phyloP scores from a whole-genome alignment of 2,888 invertebrate species.

The Erebia epiphron region DNA sequence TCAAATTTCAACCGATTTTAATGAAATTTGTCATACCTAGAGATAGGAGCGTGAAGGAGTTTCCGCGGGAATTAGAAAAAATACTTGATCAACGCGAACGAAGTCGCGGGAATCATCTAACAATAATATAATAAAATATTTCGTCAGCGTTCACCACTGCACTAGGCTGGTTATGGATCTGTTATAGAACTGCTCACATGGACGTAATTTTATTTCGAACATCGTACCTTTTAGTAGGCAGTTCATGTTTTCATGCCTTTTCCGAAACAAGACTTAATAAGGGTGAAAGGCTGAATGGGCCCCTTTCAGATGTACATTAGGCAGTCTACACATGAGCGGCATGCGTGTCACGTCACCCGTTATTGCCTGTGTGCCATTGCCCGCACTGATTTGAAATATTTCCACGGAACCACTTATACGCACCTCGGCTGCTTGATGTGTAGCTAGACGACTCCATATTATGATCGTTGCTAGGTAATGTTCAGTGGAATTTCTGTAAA shows the following conservation, averaged over 20 bases:
- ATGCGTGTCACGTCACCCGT: constrained; percentile 77
- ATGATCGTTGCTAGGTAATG: constrained; percentile 23
- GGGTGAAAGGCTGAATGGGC: constrained; percentile 62
- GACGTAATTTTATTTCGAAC: constrained; percentile 16
- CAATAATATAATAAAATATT: too few species aligned
- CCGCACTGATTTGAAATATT: constrained; percentile 81
- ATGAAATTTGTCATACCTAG: too few species aligned
- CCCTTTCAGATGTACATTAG: constrained; percentile 71
- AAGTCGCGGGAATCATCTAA: too few species aligned
- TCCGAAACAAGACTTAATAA: constrained; percentile 65
- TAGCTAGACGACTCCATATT: constrained; percentile 23
- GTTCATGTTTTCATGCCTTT: constrained; percentile 40
- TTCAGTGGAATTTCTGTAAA: neutral
- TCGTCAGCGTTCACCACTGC: too few species aligned
- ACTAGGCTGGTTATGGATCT: neutral
- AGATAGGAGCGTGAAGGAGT: too few species aligned
- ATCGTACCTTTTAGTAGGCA: constrained; percentile 14
- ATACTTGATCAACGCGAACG: too few species aligned
- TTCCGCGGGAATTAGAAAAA: too few species aligned
- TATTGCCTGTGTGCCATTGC: constrained; percentile 73
- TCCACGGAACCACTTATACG: constrained; percentile 81
- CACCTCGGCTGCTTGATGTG: constrained; percentile 57
- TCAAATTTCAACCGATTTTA: too few species aligned
- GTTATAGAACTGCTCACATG: neutral
- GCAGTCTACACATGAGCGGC: constrained; percentile 68